Base-by-base conservation (phyloP, 1,140 invertebrate genomes). In the Plectus sambesii region DNA sequence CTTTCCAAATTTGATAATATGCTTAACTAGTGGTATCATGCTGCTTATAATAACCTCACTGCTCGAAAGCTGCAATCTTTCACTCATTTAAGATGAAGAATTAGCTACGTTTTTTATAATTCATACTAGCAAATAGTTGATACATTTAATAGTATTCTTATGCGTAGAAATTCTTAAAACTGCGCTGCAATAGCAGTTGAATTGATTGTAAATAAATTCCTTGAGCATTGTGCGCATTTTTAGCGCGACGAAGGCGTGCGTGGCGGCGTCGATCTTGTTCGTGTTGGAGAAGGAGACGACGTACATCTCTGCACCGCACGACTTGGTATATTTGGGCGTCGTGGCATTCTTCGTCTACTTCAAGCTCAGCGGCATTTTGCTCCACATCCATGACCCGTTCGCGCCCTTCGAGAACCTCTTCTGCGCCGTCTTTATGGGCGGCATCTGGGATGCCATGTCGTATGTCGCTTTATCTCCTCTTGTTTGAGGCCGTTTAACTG, bases 281-380 rank as follows among this genome's bases (percentile, higher is more conserved):
- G 83, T 96, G 25, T 69, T 96, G 61, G 90, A 97, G 72, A 90
- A 89, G 69, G 90, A 94, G 73, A 90, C 87, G 40, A 85, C 92
- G 68, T 77, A 87, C 61, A 93, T 98, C 61, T 88, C 87, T 15
- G 87, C 89, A 23, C 90, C 92, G 17, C 90, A 96, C 72, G 83
- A 88, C 36, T 75, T 97, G 2, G 86, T 97, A 39, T 96, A 97
- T 75, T 90, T 97, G 55, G 87, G 88, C 54, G 87, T 97, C 59
- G 88, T 96, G n/a, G 87, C 93, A 58, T 97, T 98, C 79, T 92
- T 98, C 68, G 85, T 97, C 12, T 97, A 98, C 74, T 97, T 98
- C 73, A 96, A 96, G 79, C 69, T 98, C 22, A 94, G 89, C 5
- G 93, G 89, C 5, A 82, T 98, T 56, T 72, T 98, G 17, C 75